Base-by-base conservation (phyloP, 2,113 vertebrate species). In the Leucopternis melanops region DNA sequence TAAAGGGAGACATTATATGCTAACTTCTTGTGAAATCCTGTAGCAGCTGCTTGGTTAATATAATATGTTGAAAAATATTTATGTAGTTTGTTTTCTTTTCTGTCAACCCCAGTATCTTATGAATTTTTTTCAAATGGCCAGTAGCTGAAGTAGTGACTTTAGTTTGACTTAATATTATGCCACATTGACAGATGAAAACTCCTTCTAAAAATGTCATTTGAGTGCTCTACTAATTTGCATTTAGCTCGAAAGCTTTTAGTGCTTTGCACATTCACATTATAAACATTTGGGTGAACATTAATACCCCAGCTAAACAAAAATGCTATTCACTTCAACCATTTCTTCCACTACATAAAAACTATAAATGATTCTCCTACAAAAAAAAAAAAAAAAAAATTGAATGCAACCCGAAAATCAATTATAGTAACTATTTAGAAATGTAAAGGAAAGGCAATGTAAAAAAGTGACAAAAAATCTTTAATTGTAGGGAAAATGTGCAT, bases 281-380 rank as follows among this genome's bases (percentile, higher is more conserved):
- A 99, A 99, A 99, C 99, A 99, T 99, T 99, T 99, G 98, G 98
- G 98, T 99, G 99, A 99, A 99, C 99, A 99, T 99, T 99, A 99
- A 99, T 99, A 98, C 98, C 98, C 98, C 97, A 98, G 98, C 98
- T 98, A 98, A 98, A 99, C 99, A 99, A 98, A 99, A 99, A 99
- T 99, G 98, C 98, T 99, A 99, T 99, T 99, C 99, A 99, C 98
- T 98, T 98, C 97, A 98, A 98, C 98, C 98, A 99, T 99, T 99
- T 98, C 98, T 99, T 99, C 98, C 98, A 98, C 98, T 98, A 98
- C 98, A 99, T 98, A 98, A 98, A 99, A 99, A 99, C 97, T 98
- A 98, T 98, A 98, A 99, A 99, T 98, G 98, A 99, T 99, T 99
- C 98, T 98, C 98, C 97, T 95, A 98, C 96, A 97, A 98, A 98